Base-by-base conservation (phyloP, 1,140 invertebrate genomes). In the Lycorma delicatula region DNA sequence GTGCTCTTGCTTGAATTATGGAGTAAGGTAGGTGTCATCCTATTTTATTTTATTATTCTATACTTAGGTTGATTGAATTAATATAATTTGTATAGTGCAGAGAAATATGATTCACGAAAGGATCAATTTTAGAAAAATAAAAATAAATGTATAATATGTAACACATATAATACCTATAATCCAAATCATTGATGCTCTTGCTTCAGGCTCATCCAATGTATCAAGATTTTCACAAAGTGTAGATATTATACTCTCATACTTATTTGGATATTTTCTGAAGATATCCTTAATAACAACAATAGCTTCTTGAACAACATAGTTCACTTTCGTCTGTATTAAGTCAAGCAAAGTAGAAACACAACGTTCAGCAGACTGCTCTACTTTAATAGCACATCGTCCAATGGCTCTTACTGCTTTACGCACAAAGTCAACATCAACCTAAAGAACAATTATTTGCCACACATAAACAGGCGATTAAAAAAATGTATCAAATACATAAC, bases 201-300 rank as follows among this genome's bases (percentile, higher is more conserved):
- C 97, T 75, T 99, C 97, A 0, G 97, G 97, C 70, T 99, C 97
- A 75, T 99, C 97, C 47, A 99, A 71, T 0, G 97, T 98, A 68
- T 99, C 97, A 54, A 99, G 75, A 76, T 99, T 99, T 75, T 99
- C 97, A 75, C 97, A 99, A 0, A 99, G 76, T 0, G 97, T 99
- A 48, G 95, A 97, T 69, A 99, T 99, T 69, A 99, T 99, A 69
- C 93, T 98, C 75, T 99, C 97, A 70, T 99, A 99, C 74, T 98
- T 98, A 71, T 99, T 99, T 1, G 97, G 97, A 74, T 99, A 99
- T 72, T 99, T 99, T 58, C 97, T 81, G 82, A 99, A 99, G 63
- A 99, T 99, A 71, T 98, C 97, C 79, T 99, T 99, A 65, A 99
- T 99, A 1, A 99, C 97, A 1, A 99, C 97, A 64, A 99, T 98